Base-by-base conservation (phyloP, 1,140 invertebrate genomes). In the Proctacanthus coquilletti region DNA sequence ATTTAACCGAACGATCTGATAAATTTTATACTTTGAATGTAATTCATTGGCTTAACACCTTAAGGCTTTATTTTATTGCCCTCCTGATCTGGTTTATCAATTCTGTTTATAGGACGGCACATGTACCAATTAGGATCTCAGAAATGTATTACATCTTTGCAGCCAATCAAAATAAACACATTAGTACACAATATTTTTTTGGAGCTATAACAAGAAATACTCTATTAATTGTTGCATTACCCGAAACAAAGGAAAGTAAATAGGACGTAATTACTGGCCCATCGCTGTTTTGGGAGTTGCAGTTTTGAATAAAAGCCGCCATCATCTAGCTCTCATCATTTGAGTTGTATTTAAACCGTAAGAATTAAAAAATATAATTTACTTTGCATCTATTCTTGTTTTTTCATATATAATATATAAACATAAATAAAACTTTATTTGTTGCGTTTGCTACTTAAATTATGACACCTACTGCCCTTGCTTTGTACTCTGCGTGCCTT, bases 401-500 rank as follows among this genome's bases (percentile, higher is more conserved):
- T 27, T 27, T 27, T 27, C 8, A 9, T 9, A 9, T 27, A 9
- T 9, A 9, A 27, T 8, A 27, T 27, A 9, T 27, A 27, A 9
- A 27, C 13, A 27, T 27, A 27, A 27, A 27, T 27, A 27, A 9
- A 27, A n/a, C n/a, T 19, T 38, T 29, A 38, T 18, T 38, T 38
- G 21, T 49, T 57, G 44, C 56, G 56, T 47, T 56, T 59, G 51
- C 55, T 56, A 54, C 47, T 46, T 45, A 48, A 46, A 47, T 51
- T 56, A 41, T 51, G 45, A 49, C 50, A 54, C 48, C 53, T 51
- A 38, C 49, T 52, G 46, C 51, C 47, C 45, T 59, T 38, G 30
- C 19, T 59, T 59, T 59, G 56, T 59, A 59, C 56, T 59, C 56
- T 59, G 48, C 56, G 56, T 59, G 56, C 52, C 47, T 59, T 59